A percentile compares a stretch with the other conserved stretches of the same genome.
These are phyloP conservation scores for Aphodius granarius DNA, from an alignment of 2,888 invertebrate species.

Conservation along the genomic window DNA sequence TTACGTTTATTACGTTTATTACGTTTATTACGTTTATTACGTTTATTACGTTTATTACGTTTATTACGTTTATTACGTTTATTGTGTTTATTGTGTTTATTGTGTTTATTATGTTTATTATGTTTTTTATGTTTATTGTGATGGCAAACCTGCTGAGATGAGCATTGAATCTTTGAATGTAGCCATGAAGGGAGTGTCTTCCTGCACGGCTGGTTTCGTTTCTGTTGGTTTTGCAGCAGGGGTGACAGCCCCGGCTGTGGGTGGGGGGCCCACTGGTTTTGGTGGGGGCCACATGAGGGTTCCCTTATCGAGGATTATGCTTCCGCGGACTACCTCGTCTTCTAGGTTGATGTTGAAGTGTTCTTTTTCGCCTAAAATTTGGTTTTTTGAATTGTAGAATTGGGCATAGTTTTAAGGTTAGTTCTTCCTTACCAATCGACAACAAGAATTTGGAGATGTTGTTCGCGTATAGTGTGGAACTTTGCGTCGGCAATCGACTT, in stretches of 20 bases:
- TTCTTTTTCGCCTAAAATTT: constrained; percentile 66
- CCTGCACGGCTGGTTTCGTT: constrained; percentile 36
- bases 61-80: no score
- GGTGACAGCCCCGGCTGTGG: constrained; percentile 52
- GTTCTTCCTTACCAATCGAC: constrained; percentile 66
- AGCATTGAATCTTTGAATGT: constrained; percentile 69
- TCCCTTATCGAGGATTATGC: constrained; percentile 76
- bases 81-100: no score
- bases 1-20: no score
- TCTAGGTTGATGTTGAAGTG: constrained; percentile 78
- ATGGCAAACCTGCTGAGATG: constrained; percentile 65
- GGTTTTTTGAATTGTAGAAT: no score
- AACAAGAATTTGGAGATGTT: constrained; percentile 86
- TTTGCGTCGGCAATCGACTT: constrained; percentile 82
- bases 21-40: no score
- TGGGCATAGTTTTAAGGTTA: constrained; percentile 3
- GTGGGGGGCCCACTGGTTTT: constrained; percentile 59
- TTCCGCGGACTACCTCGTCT: constrained; percentile 86
- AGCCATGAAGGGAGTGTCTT: constrained; percentile 68
- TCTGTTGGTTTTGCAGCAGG: constrained; percentile 53
- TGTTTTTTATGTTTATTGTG: no score
- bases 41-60: no score
- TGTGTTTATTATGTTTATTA: no score
- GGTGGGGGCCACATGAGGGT: constrained; percentile 81
- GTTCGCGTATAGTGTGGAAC: constrained; percentile 86